Base-by-base conservation (phyloP, 2,113 vertebrate genomes). In the Labrus mixtus region DNA sequence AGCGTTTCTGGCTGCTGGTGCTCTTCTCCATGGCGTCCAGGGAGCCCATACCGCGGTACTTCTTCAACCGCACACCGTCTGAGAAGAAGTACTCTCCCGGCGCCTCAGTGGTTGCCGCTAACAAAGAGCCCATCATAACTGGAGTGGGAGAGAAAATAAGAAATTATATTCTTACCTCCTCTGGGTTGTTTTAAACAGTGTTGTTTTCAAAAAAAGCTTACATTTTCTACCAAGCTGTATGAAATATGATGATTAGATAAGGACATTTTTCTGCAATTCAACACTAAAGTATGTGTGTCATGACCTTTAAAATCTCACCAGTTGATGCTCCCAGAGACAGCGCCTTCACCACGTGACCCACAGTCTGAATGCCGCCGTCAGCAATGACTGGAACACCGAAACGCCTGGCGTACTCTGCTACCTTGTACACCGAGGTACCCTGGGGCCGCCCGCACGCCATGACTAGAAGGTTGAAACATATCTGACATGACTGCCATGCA, bases 81-180 rank as follows among this genome's bases (percentile, higher is more conserved):
- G 97, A 97, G 92, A 98, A 98, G 92, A 97, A 98, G 87, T 98
- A 98, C 90, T 98, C 97, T 0, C 97, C 97, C 0, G 97, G 97
- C 8, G 97, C 96, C 86, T 98, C 97, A 0, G 96, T 97, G 83
- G 97, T 98, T 23, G 97, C 97, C 0, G 97, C 97, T 65, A 97
- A 91, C 92, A 97, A 89, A 6, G 97, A 98, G 69, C 97, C 97
- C 97, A 98, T 98, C 97, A 98, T 98, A 48, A 98, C 97, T 98
- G 84, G 1, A 5, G 45, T 7, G 36, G 60, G 59, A 66, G 29
- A 78, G 1, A 41, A 2, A 56, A 23, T 69, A 8, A 36, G 17
- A 1, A 8, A 29, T 39, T 1, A 33, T 16, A 33, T 33, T 33
- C 29, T 4, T 33, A 33, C 29, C 29, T 33, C 29, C 4, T 33